Base-by-base conservation (phyloP, 2,797 vertebrate genomes). In the Gymnothorax javanicus region DNA sequence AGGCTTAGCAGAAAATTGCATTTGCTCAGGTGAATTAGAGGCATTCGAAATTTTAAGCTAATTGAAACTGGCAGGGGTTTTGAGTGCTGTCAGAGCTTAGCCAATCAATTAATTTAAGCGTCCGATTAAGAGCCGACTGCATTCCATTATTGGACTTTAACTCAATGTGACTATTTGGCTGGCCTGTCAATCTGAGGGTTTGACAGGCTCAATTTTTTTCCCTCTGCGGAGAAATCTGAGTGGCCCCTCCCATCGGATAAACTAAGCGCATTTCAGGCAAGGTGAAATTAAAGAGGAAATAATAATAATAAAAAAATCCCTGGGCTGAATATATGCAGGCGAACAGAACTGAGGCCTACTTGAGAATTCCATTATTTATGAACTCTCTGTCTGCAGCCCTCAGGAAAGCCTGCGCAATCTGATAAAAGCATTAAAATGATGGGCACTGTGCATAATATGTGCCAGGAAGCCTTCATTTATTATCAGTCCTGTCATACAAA, bases 251-350 rank as follows among this genome's bases (percentile, higher is more conserved):
- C 89, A 93, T 92, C 90, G 94, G 96, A 96, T 95, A 96, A 93
- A 91, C 87, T n/a, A 91, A 93, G 92, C 91, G 95, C 95, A 96
- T 96, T 96, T 95, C 94, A 95, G 94, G 94, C 90, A 94, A 94
- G 93, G 94, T 93, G 96, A 83, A 64, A 57, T 82, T 95, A 95
- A 94, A 83, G 83, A 62, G n/a, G 54, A 84, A 87, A 12, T 27
- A 56, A 56, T 12, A 81, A 77, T 27, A 60, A 83, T 33, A 17
- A 73, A 87, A 56, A 50, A 57, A 2, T 91, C 90, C 92, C 93
- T 91, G 88, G 90, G 93, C 90, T 92, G 92, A 92, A 94, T 94
- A 92, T 89, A 94, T 84, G 88, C 90, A 89, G 92, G 89, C 94
- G 93, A 93, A 91, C 91, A 91, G 71, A 87, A 87, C 93, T 43